Conservation (phyloP, 2,113 vertebrate species). For the Notothenia coriiceps region DNA sequence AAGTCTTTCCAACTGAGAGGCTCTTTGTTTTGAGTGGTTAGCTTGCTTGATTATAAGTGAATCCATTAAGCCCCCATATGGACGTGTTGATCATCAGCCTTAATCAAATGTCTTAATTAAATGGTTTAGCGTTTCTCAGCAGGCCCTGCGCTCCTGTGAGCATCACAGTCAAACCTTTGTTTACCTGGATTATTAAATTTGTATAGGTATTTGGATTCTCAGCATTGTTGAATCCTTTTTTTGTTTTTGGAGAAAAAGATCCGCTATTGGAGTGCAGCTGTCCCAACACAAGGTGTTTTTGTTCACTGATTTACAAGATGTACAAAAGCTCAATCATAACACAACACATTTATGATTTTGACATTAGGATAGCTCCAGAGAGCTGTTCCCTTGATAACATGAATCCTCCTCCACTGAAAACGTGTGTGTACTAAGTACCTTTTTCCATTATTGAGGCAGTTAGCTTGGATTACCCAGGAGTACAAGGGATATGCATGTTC, state of each 20-base stretch:
- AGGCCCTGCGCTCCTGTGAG: constrained; percentile 18
- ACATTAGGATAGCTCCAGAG: constrained; percentile 7
- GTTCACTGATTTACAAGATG: constrained; percentile 32
- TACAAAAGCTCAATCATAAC: constrained; percentile 17
- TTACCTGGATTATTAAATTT: constrained; percentile 35
- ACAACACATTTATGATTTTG: constrained; percentile 11
- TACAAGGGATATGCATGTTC: neutral
- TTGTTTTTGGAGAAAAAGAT: neutral
- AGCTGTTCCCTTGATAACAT: neutral
- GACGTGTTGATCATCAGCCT: constrained; percentile 52
- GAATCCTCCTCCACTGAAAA: neutral
- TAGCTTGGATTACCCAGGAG: neutral
- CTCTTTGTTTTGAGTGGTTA: constrained; percentile 61
- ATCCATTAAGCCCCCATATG: constrained; percentile 65
- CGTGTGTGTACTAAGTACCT: no score
- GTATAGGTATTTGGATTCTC: neutral
- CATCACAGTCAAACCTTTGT: constrained; percentile 45
- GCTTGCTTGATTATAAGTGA: constrained; percentile 53
- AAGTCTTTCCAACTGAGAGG: constrained; percentile 59
- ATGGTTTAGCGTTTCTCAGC: constrained; percentile 37
- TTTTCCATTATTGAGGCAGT: no score
- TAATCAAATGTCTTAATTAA: constrained; percentile 60
- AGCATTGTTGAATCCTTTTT: neutral
- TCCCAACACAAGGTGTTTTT: neutral
- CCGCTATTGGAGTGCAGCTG: constrained; percentile 7